Evolutionary conservation across 2,797 vertebrate species (phyloP), one percentile per base, ranked within the genome.

Genomic region (Halcyon badia): DNA sequence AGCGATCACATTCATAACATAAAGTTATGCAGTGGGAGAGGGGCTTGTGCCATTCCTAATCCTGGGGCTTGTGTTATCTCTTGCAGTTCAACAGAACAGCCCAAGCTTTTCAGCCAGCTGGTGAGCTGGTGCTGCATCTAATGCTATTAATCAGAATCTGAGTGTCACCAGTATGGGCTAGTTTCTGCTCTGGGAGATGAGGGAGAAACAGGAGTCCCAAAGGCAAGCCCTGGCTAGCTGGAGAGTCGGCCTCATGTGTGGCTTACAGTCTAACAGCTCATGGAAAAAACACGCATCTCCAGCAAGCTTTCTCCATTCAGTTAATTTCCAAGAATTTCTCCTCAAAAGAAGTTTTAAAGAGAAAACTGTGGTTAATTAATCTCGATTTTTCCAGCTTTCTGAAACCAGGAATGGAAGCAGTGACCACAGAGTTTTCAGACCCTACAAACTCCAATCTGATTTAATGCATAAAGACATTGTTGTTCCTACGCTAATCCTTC

Each of bases 341-440:
- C 66, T 83, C 77, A 91, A 90, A 89, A 57, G 25, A 79, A 90
- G 35, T 56, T 95, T 87, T 51, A 79, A 88, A 76, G 31, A 66
- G n/a, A 87, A 86, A 87, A 92, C 22, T 48, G 37, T 65, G 14
- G 69, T 78, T 91, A 91, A 90, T 95, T 83, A 86, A 62, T 70
- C 70, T 90, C 4, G 2, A 17, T 60, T 84, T 93, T 95, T 88
- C 73, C 80, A 90, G 58, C 62, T 84, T 95, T 56, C 61, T 78
- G 60, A 94, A 78, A 82, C 56, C 48, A 70, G 70, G 69, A 90
- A 81, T 81, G 62, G 87, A 89, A 83, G 71, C 15, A 61, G 39
- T 60, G 65, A 92, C 69, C 76, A 54, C 72, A 88, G 72, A 72
- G 9, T 88, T 90, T 91, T 90, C 69, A 76, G 58, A 52, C 28